Evolutionary conservation across 2,888 invertebrate species (phyloP).

Genomic region (Yponomeuta malinellus): DNA sequence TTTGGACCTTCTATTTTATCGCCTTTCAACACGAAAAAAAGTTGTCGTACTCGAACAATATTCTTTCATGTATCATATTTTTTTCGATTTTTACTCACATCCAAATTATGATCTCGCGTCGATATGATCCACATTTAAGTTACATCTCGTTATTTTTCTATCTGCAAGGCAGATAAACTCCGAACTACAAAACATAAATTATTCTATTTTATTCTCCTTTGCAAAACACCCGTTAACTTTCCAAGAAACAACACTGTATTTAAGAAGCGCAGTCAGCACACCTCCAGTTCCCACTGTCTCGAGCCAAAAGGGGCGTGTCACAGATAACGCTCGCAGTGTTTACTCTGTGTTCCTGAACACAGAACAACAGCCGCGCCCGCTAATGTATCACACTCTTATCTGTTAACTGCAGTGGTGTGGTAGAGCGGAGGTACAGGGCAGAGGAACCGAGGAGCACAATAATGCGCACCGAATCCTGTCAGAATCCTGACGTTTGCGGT

Average conservation of each 20-base stretch:
- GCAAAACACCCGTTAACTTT: background rate
- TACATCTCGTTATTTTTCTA: too few species aligned
- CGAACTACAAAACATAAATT: too few species aligned
- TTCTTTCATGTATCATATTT: too few species aligned
- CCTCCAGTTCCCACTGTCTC: background rate
- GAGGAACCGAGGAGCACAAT: background rate
- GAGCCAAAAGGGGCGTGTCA: slow-evolving; percentile 27
- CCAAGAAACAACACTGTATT: background rate
- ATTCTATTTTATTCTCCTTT: background rate
- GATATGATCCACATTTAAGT: too few species aligned
- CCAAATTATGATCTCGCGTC: too few species aligned
- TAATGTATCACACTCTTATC: slow-evolving; percentile 64
- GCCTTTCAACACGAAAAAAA: too few species aligned
- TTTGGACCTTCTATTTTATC: too few species aligned
- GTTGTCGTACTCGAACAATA: too few species aligned
- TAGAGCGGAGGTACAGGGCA: background rate
- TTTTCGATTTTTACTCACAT: too few species aligned
- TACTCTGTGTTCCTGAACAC: slow-evolving; percentile 37
- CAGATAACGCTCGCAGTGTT: slow-evolving; percentile 38
- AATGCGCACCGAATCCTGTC: background rate
- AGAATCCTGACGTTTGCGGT: too few species aligned
- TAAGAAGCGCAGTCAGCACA: background rate
- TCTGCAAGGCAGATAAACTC: too few species aligned
- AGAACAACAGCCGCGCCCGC: slow-evolving; percentile 28
- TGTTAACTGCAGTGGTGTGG: slow-evolving; percentile 39